Conservation (phyloP, 1,140 invertebrate genomes). For the Dendrolimus kikuchii region DNA sequence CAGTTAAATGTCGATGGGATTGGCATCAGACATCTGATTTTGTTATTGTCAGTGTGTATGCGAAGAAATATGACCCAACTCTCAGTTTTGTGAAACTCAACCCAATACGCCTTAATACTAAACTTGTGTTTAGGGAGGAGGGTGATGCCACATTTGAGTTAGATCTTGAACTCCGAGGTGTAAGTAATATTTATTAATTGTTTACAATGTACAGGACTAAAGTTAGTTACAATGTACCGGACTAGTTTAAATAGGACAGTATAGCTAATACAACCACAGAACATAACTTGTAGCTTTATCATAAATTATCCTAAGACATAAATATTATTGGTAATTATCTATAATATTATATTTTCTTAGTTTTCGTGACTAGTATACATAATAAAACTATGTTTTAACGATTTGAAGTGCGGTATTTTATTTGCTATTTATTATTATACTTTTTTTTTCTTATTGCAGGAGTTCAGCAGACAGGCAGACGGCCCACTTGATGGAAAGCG, state of each 20-base stretch:
- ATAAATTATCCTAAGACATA: too few relatives aligned
- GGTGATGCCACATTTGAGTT: slow-evolving; percentile 82
- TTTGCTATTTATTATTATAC: too few relatives aligned
- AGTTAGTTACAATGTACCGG: not conserved
- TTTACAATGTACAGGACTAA: not conserved
- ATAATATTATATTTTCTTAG: not conserved
- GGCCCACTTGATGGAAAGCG: too few relatives aligned
- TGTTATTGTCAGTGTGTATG: slow-evolving; percentile 91
- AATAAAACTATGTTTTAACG: too few relatives aligned
- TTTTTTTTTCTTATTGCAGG: too few relatives aligned
- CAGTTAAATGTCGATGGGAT: slow-evolving; percentile 88
- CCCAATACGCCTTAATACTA: slow-evolving; percentile 84
- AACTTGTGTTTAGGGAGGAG: slow-evolving; percentile 87
- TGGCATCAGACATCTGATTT: slow-evolving; percentile 92
- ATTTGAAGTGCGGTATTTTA: too few relatives aligned
- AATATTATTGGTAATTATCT: not conserved
- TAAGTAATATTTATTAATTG: slow-evolving; percentile 70
- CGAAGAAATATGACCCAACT: slow-evolving; percentile 90
- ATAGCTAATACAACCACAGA: too few relatives aligned
- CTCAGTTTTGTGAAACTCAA: slow-evolving; percentile 86
- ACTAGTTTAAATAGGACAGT: too few relatives aligned
- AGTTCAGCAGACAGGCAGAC: too few relatives aligned
- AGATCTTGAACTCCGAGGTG: slow-evolving; percentile 88
- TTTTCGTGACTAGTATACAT: too few relatives aligned
- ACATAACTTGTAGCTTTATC: too few relatives aligned